Evolutionary conservation across 2,797 vertebrate genomes (phyloP), one percentile per base, ranked within the genome.

Genomic region (Synaphobranchus kaupii): DNA sequence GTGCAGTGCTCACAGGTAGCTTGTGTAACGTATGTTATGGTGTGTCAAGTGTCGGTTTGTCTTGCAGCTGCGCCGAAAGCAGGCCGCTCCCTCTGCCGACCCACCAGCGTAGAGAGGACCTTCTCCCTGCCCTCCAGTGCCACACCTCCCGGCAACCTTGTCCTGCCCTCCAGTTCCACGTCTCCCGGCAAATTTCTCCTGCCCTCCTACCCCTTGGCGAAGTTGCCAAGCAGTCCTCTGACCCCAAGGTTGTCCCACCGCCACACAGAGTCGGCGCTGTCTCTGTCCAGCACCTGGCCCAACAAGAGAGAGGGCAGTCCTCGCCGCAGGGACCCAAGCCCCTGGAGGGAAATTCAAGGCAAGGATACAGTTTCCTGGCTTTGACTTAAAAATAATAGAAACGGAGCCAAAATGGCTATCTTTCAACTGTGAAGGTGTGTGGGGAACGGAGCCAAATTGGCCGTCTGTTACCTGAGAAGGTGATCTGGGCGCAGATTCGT

Each of bases 211-310:
- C 97, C 97, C 0, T 93, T 98, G 91, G 92, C 97, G 4, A 93
- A 96, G 0, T 94, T 97, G 87, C 93, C 95, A 80, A 94, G 81
- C 86, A 96, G 96, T 78, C 93, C 94, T 91, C 95, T 93, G 20
- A 90, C 92, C 81, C 95, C 96, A 20, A 92, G 93, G 12, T 89
- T 95, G 28, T 91, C 93, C 54, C 91, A 90, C 89, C 94, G 91
- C 44, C 89, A 92, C 9, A 94, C 92, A 10, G 96, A 97, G 86
- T 92, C 93, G 15, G 63, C 94, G 10, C 87, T 95, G 85, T 96
- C 92, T 88, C 96, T 98, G 95, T 98, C 98, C 87, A 97, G 95
- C 93, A 98, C 97, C 12, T 98, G 98, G 98, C 97, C 98, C 86
- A 96, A 97, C 90, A 97, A 96, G 90, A 95, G 94, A 25, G 97